Percentiles rank a stretch among this genome's conserved stretches.
Conservation (phyloP, 2,797 vertebrate species). For the Tadarida brasiliensis region DNA sequence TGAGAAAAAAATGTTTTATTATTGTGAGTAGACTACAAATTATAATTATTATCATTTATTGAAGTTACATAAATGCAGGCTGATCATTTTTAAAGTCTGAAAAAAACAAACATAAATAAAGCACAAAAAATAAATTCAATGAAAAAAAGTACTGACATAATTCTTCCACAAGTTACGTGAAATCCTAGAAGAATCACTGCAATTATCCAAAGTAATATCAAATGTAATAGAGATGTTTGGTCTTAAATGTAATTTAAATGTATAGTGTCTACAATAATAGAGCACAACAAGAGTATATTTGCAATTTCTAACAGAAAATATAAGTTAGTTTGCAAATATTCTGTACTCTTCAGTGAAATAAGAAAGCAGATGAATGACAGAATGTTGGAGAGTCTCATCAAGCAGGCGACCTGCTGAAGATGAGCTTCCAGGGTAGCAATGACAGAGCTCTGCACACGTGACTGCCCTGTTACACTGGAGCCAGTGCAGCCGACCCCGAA, state of each 20-base stretch:
- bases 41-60: conserved; percentile 17
- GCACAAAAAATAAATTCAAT: background rate
- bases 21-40: background rate
- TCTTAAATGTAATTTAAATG: conserved; percentile 16
- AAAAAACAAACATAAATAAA: conserved; percentile 52
- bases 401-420: background rate
- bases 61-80: conserved; percentile 21
- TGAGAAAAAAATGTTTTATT: conserved; percentile 50
- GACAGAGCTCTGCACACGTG: background rate
- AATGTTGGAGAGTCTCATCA: background rate
- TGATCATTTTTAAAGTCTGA: conserved; percentile 12
- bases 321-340: background rate
- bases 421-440: background rate
- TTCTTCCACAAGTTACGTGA: background rate
- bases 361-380: conserved; percentile 11
- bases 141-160: conserved; percentile 5
- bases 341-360: background rate
- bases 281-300: background rate
- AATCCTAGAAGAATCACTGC: background rate
- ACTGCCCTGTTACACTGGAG: background rate
- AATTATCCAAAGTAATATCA: conserved; percentile 22
- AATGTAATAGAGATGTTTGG: background rate
- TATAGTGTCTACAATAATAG: background rate
- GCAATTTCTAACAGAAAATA: conserved; percentile 32
- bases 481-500: background rate